Conservation (phyloP, 2,888 invertebrate genomes). For the Diachrysia chrysitis region DNA sequence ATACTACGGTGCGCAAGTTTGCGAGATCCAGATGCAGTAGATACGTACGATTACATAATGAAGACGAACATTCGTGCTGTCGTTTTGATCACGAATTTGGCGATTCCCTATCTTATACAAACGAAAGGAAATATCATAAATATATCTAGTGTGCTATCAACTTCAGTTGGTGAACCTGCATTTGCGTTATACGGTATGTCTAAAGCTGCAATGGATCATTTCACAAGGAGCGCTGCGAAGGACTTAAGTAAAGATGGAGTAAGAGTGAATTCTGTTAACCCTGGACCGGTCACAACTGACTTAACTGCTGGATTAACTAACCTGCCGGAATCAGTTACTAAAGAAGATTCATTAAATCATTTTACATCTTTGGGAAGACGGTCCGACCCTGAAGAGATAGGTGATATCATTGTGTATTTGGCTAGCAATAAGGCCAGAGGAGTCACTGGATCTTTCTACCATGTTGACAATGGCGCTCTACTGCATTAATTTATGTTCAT, state of each 20-base stretch:
- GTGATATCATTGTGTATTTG: slow-evolving; percentile 61
- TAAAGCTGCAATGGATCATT: slow-evolving; percentile 66
- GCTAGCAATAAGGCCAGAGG: slow-evolving; percentile 64
- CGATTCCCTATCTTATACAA: slow-evolving; percentile 57
- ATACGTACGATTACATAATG: slow-evolving; percentile 56
- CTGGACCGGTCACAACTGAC: slow-evolving; percentile 76
- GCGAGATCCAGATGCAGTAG: slow-evolving; percentile 26
- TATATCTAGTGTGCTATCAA: slow-evolving; percentile 57
- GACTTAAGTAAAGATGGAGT: slow-evolving; percentile 93
- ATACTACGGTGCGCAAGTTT: slow-evolving; percentile 45
- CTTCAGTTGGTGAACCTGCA: neutral
- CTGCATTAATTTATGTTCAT: slow-evolving; percentile 13
- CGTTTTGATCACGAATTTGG: slow-evolving; percentile 54
- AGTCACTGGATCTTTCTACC: slow-evolving; percentile 59
- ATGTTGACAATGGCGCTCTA: slow-evolving; percentile 55
- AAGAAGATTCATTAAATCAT: slow-evolving; percentile 10
- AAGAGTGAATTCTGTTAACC: slow-evolving; percentile 87
- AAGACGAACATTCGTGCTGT: slow-evolving; percentile 60
- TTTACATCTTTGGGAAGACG: slow-evolving; percentile 58
- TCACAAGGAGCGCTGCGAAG: slow-evolving; percentile 74
- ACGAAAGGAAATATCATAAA: slow-evolving; percentile 66
- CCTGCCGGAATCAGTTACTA: neutral
- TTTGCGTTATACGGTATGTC: slow-evolving; percentile 33
- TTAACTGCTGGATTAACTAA: slow-evolving; percentile 75
- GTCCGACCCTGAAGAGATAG: slow-evolving; percentile 62